Evolutionary conservation across 1,140 invertebrate genomes (phyloP), one percentile per base, ranked within the genome.

Genomic region (Zophobas atratus): DNA sequence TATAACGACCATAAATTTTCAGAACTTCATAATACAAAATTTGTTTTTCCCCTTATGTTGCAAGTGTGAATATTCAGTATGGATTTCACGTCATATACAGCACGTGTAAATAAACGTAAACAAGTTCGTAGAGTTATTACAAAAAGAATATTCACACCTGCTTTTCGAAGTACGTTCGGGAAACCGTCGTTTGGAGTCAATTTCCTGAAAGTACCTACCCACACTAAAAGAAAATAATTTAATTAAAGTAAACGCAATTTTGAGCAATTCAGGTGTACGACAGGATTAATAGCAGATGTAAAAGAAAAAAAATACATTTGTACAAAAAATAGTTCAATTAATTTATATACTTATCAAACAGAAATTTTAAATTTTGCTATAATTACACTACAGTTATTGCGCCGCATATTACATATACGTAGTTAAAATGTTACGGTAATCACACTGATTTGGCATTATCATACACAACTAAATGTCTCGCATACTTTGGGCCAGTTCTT

Each of bases 351-450:
- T 43, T 1, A n/a, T 51, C 6, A 67, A 67, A 8, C 2, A 3
- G 43, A 67, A 43, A 0, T 43, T 32, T 20, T 32, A 67, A 67
- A 67, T 43, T 60, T 67, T 3, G 60, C 60, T 67, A 67, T 38
- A 39, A 39, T 63, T 72, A 75, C 72, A 75, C 72, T 75, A 75
- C 72, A 75, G 60, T 75, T 75, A 75, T 75, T 75, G 72, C 72
- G 60, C 72, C 51, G 53, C 38, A 56, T 75, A 74, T 73, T 41
- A 73, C 34, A 32, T 73, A 46, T 41, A 67, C 41, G 20, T 20
- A 36, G 20, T 73, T 39, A 73, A 73, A 56, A 73, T 73, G 55
- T 48, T 55, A 73, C 71, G 71, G 35, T 73, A 73, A 73, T 73
- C 71, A 73, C 71, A 73, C 71, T 73, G 38, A 72, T 53, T 72